These are phyloP conservation scores for Synanthedon andrenaeformis DNA, from an alignment of 2,888 invertebrate species.

Conservation along the genomic window DNA sequence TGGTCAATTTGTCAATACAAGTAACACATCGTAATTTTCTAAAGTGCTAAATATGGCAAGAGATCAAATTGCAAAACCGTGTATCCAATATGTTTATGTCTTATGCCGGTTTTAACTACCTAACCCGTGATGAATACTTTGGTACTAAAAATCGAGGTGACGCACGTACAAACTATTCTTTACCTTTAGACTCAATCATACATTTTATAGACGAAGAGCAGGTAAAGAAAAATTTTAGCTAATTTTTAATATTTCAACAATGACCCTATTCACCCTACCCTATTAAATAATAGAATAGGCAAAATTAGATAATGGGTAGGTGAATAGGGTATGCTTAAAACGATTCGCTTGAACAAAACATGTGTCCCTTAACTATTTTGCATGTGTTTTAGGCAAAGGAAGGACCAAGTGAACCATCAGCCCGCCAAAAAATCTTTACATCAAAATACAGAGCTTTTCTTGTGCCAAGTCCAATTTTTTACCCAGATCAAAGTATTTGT, in stretches of 20 bases:
- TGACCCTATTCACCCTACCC: no score
- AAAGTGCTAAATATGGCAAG: slow-evolving; percentile 15
- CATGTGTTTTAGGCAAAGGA: no score
- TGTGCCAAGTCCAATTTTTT: no score
- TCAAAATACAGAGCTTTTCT: no score
- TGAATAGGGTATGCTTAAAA: no score
- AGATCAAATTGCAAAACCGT: slow-evolving; percentile 37
- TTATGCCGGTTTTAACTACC: slow-evolving; percentile 18
- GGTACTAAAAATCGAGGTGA: slow-evolving; percentile 16
- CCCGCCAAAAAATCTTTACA: no score
- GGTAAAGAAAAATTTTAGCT: neutral
- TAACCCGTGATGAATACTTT: slow-evolving; percentile 9
- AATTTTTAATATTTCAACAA: neutral
- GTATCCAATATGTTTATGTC: slow-evolving; percentile 38
- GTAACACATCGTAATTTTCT: slow-evolving; percentile 5
- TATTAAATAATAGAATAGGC: no score
- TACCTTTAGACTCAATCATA: neutral
- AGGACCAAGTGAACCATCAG: no score
- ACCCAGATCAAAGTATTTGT: no score
- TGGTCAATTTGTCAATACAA: slow-evolving; percentile 10
- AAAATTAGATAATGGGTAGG: no score
- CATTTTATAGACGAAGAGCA: slow-evolving; percentile 1
- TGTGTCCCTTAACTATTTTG: no score
- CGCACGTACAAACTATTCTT: slow-evolving; percentile 9
- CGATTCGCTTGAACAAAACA: no score